Evolutionary conservation across 2,888 invertebrate species (phyloP).

Genomic region (Pristionchus japonicus): DNA sequence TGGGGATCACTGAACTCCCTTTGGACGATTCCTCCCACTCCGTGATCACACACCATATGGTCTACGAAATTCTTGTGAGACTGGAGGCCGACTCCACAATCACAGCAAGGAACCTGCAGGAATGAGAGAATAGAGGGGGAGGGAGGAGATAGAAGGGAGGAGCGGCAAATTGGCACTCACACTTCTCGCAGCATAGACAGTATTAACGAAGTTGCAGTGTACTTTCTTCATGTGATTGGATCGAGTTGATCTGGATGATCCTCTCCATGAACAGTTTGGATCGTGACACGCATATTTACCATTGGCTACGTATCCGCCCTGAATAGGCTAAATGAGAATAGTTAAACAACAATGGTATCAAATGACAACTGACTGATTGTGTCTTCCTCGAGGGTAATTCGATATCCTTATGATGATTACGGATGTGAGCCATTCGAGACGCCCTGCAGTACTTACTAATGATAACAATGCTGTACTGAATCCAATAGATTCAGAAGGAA

Average conservation of each 20-base stretch:
- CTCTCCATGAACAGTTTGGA: conserved; percentile 59
- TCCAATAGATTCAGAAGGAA: not conserved
- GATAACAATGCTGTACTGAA: not conserved
- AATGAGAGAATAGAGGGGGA: not conserved
- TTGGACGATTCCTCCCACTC: conserved; percentile 52
- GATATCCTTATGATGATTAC: conserved; percentile 42
- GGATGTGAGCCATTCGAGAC: conserved; percentile 42
- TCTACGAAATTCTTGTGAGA: conserved; percentile 57
- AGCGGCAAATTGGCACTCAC: conserved; percentile 47
- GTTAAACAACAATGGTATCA: not conserved
- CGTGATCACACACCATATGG: conserved; percentile 53
- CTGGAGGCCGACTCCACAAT: conserved; percentile 48
- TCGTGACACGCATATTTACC: conserved; percentile 60
- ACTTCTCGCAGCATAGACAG: conserved; percentile 49
- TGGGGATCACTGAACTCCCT: conserved; percentile 52
- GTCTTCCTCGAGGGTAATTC: not conserved
- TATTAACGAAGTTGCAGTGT: conserved; percentile 54
- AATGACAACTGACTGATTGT: not conserved
- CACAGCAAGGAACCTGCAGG: conserved; percentile 51
- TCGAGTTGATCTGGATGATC: conserved; percentile 58
- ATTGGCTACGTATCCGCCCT: conserved; percentile 55
- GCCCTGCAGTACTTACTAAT: not conserved
- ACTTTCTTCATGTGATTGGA: conserved; percentile 57
- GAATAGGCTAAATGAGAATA: not conserved
- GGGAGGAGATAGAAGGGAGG: too few relatives aligned